Conservation (phyloP, 2,113 vertebrate species). For the Dissostichus mawsoni region DNA sequence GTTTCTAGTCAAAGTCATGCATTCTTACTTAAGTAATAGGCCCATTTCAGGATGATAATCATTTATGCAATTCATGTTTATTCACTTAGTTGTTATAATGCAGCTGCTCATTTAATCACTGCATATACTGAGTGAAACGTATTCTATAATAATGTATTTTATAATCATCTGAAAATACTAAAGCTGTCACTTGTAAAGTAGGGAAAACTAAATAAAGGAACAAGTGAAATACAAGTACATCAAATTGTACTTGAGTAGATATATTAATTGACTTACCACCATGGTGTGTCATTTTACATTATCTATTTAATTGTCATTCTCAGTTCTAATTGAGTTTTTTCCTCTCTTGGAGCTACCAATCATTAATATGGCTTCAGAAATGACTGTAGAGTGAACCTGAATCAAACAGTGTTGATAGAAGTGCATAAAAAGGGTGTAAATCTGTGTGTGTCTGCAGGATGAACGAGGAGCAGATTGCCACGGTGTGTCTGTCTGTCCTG, state of each 20-base stretch:
- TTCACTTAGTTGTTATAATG: no score
- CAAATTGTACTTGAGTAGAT: not conserved
- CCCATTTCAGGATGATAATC: not conserved
- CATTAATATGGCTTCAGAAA: not conserved
- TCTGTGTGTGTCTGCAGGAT: conserved; percentile 82
- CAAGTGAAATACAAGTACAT: not conserved
- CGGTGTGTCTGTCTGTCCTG: conserved; percentile 93
- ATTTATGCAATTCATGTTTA: no score
- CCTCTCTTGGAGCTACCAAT: not conserved
- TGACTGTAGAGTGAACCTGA: not conserved
- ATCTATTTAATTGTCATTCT: no score
- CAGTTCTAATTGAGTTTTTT: not conserved
- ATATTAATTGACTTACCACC: not conserved
- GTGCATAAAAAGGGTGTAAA: not conserved
- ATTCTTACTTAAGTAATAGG: not conserved
- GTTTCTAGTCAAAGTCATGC: not conserved
- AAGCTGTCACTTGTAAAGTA: no score
- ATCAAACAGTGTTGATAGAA: no score
- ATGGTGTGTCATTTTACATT: no score
- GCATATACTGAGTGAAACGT: no score
- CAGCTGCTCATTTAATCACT: no score
- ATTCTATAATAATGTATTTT: no score
- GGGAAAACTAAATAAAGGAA: no score
- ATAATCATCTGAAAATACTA: no score
- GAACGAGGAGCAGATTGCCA: conserved; percentile 97